A percentile compares a stretch with the other conserved stretches of the same genome.
phyloP scores from a whole-genome alignment of 1,140 invertebrate genomes.

The Magallana gigas region DNA sequence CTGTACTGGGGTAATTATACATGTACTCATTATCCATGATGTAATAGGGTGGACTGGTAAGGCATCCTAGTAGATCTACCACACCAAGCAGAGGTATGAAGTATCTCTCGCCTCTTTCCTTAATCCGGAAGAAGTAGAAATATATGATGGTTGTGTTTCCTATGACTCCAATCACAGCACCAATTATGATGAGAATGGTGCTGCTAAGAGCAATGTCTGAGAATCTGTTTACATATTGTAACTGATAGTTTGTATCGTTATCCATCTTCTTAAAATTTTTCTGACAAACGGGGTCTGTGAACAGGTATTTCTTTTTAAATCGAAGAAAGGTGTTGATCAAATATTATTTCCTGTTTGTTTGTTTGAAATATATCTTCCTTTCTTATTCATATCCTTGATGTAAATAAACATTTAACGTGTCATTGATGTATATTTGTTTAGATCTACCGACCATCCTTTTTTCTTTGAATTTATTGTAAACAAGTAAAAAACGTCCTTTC shows the following conservation, averaged over 20 bases:
- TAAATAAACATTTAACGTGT: too few species aligned
- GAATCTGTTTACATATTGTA: neutral
- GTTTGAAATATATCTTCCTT: too few species aligned
- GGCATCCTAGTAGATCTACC: slow-evolving; percentile 33
- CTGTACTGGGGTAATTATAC: neutral
- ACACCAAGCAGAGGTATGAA: slow-evolving; percentile 37
- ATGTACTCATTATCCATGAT: slow-evolving; percentile 28
- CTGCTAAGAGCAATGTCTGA: neutral
- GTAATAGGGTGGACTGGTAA: slow-evolving; percentile 7
- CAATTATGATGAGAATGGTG: neutral
- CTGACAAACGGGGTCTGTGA: too few species aligned
- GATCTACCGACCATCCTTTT: too few species aligned
- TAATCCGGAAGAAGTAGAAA: slow-evolving; percentile 43
- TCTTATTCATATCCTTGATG: too few species aligned
- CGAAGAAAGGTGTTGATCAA: too few species aligned
- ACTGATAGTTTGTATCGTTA: neutral
- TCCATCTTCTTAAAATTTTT: neutral
- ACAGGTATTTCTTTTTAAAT: too few species aligned
- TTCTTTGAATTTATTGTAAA: too few species aligned
- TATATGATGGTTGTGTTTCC: neutral
- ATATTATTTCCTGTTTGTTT: too few species aligned
- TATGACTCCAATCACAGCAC: neutral
- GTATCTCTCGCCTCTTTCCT: slow-evolving; percentile 32
- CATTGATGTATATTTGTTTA: too few species aligned
- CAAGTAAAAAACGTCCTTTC: too few species aligned